Conservation (phyloP, 1,140 invertebrate species). For the Coptotermes formosanus region DNA sequence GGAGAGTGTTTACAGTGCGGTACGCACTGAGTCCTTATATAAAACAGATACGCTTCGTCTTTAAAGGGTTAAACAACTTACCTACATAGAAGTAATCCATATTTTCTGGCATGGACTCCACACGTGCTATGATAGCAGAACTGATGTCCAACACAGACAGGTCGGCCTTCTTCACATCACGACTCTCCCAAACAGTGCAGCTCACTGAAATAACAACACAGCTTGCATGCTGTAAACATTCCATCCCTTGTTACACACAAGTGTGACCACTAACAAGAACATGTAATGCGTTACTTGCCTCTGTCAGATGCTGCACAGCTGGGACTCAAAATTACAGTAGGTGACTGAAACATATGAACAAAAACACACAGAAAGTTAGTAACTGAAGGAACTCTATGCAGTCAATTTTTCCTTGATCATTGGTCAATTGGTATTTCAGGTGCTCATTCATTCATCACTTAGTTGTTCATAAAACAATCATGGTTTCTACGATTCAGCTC, state of each 20-base stretch:
- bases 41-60: too few species aligned
- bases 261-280: slow-evolving; percentile 12
- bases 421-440: too few species aligned
- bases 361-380: too few species aligned
- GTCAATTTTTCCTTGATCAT: too few species aligned
- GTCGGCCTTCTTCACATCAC: slow-evolving; percentile 87
- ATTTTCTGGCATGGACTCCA: slow-evolving; percentile 78
- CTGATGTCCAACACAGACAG: slow-evolving; percentile 91
- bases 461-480: too few species aligned
- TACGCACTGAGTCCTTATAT: too few species aligned
- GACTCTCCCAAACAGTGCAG: slow-evolving; percentile 90
- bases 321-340: slow-evolving; percentile 69
- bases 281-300: slow-evolving; percentile 53
- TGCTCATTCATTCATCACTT: too few species aligned
- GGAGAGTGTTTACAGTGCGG: too few species aligned
- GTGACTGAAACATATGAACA: slow-evolving; percentile 46
- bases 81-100: slow-evolving; percentile 80
- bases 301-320: slow-evolving; percentile 67
- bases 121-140: slow-evolving; percentile 85
- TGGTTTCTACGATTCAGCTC: too few species aligned
- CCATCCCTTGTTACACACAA: neutral
- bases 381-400: too few species aligned
- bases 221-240: neutral
- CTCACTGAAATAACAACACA: slow-evolving; percentile 61
- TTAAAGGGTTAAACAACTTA: too few species aligned